Evolutionary conservation across 2,888 invertebrate species (phyloP).

Genomic region (Ecdyonurus torrentis): DNA sequence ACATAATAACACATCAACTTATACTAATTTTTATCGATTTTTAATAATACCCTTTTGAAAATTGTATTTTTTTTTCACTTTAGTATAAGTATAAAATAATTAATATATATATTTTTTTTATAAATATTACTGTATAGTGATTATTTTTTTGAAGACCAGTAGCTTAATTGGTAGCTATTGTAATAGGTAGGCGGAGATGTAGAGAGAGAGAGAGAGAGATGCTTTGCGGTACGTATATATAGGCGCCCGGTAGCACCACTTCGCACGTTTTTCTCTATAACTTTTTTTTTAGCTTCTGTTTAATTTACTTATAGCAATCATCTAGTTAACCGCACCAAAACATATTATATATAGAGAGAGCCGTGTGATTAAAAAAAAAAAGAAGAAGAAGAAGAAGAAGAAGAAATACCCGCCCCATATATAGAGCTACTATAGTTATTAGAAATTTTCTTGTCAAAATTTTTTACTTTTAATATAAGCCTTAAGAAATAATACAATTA

Average conservation of each 20-base stretch:
- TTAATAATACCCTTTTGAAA: background rate
- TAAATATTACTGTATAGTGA: background rate
- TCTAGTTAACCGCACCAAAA: too few relatives aligned
- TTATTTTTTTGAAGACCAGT: background rate
- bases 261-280: background rate
- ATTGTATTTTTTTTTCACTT: background rate
- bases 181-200: background rate
- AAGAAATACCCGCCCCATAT: too few relatives aligned
- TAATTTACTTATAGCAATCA: background rate
- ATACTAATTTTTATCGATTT: background rate
- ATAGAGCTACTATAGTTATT: too few relatives aligned
- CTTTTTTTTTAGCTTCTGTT: background rate
- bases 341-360: too few relatives aligned
- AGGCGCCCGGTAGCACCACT: background rate
- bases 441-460: too few relatives aligned
- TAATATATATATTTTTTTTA: background rate
- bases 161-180: background rate
- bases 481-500: too few relatives aligned
- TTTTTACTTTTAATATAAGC: too few relatives aligned
- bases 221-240: background rate
- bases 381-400: too few relatives aligned
- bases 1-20: too few relatives aligned
- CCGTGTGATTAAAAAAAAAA: too few relatives aligned
- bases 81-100: background rate
- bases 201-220: background rate